phyloP scores from a whole-genome alignment of 2,888 invertebrate species.

The Andrena chrysosceles region DNA sequence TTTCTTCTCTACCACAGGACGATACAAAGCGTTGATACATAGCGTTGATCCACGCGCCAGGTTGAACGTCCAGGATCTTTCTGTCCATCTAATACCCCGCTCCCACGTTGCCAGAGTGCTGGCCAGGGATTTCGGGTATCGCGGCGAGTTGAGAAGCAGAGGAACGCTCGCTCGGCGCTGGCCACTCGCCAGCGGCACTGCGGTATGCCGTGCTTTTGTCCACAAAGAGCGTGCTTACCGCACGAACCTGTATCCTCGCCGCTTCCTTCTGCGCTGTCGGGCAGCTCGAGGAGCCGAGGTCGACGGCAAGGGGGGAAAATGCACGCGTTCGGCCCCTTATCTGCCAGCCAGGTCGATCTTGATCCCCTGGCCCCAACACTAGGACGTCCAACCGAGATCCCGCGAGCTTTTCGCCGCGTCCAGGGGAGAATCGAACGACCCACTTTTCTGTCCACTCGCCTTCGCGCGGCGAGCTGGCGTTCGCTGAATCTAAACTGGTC shows the following conservation, averaged over 20 bases:
- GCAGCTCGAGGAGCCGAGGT: no score
- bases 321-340: constrained; percentile 1
- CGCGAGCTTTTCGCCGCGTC: constrained; percentile 18
- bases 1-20: no score
- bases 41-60: no score
- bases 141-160: not conserved
- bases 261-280: not conserved
- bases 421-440: constrained; percentile 48
- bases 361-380: constrained; percentile 21
- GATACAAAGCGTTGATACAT: not conserved
- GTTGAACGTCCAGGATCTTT: no score
- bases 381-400: constrained; percentile 17
- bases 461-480: not conserved
- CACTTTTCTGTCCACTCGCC: constrained; percentile 23
- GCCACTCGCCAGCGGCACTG: constrained; percentile 57
- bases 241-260: constrained; percentile 2
- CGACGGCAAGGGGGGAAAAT: not conserved
- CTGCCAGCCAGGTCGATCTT: constrained; percentile 28
- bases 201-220: constrained; percentile 51
- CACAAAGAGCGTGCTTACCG: constrained; percentile 39
- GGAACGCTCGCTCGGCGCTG: constrained; percentile 23
- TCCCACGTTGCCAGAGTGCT: not conserved
- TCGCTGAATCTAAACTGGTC: not conserved
- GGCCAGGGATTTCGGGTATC: constrained; percentile 32
- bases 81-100: not conserved